Percentiles rank a stretch among this genome's conserved stretches.
phyloP scores from a whole-genome alignment of 2,113 vertebrate genomes.

The Astur gentilis region DNA sequence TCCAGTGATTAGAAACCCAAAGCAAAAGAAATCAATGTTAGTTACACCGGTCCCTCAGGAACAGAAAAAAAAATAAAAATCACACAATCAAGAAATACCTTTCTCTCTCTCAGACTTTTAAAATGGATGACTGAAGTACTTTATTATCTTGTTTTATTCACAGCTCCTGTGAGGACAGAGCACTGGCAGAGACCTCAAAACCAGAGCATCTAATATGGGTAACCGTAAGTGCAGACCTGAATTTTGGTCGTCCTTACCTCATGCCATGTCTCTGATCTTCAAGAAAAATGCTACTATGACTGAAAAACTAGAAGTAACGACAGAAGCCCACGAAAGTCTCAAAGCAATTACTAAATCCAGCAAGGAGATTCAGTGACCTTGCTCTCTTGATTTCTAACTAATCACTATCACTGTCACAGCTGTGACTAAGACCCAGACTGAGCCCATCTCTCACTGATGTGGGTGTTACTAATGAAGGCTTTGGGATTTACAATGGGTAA shows the following conservation, averaged over 20 bases:
- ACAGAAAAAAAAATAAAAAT: not conserved
- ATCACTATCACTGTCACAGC: not conserved
- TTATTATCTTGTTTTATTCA: not conserved
- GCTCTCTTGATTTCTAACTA: not conserved
- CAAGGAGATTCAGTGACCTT: not conserved
- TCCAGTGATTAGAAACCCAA: not conserved
- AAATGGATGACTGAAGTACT: not conserved
- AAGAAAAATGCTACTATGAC: not conserved
- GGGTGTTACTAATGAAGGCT: not conserved
- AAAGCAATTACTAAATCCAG: not conserved
- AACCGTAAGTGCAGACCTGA: not conserved
- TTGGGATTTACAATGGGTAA: not conserved
- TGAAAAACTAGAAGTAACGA: not conserved
- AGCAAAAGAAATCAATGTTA: conserved; percentile 13
- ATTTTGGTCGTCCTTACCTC: not conserved
- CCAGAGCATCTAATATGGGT: not conserved
- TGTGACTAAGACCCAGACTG: not conserved
- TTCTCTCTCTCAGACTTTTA: not conserved
- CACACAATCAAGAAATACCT: not conserved
- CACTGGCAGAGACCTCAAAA: not conserved
- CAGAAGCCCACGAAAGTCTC: not conserved
- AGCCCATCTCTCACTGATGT: not conserved
- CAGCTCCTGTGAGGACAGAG: not conserved
- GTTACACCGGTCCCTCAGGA: not conserved
- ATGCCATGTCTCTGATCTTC: not conserved